These are phyloP conservation scores for Hippoglossus hippoglossus DNA, from an alignment of 2,797 vertebrate genomes.

Conservation along the genomic window DNA sequence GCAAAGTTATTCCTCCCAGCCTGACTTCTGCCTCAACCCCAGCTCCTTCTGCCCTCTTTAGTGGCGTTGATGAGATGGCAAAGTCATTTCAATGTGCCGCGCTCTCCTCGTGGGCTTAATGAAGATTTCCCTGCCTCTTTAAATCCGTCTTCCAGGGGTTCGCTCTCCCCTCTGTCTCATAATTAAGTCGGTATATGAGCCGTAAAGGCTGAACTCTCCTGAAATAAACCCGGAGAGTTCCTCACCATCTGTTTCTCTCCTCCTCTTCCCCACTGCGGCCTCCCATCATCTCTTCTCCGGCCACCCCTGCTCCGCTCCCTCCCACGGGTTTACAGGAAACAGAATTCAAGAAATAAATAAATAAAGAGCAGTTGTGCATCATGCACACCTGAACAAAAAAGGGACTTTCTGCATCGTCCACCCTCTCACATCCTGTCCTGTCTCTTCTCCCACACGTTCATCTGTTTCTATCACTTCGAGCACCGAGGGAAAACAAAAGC, in stretches of 20 bases:
- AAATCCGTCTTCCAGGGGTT: conserved; percentile 75
- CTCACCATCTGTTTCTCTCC: conserved; percentile 74
- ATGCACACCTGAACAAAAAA: background rate
- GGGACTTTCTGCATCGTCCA: too few species aligned
- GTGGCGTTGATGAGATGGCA: conserved; percentile 40
- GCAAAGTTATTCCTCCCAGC: background rate
- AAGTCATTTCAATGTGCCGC: conserved; percentile 59
- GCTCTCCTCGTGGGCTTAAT: conserved; percentile 69
- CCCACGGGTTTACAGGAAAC: conserved; percentile 62
- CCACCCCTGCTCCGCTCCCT: conserved; percentile 46
- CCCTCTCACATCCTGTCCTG: conserved; percentile 13
- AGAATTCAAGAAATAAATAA: background rate
- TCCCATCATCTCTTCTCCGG: conserved; percentile 48
- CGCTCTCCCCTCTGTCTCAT: conserved; percentile 78
- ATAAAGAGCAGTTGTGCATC: background rate
- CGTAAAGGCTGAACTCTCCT: conserved; percentile 79
- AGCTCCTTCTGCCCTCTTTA: conserved; percentile 25
- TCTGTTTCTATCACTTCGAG: conserved; percentile 32
- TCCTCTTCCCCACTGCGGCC: conserved; percentile 48
- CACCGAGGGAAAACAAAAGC: conserved; percentile 33
- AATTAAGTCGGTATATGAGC: conserved; percentile 85
- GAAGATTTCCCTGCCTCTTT: conserved; percentile 75
- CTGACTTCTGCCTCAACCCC: background rate
- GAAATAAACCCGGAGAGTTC: conserved; percentile 79
- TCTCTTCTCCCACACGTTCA: conserved; percentile 16